Conservation (phyloP, 2,888 invertebrate genomes). For the Nephrotoma flavescens region DNA sequence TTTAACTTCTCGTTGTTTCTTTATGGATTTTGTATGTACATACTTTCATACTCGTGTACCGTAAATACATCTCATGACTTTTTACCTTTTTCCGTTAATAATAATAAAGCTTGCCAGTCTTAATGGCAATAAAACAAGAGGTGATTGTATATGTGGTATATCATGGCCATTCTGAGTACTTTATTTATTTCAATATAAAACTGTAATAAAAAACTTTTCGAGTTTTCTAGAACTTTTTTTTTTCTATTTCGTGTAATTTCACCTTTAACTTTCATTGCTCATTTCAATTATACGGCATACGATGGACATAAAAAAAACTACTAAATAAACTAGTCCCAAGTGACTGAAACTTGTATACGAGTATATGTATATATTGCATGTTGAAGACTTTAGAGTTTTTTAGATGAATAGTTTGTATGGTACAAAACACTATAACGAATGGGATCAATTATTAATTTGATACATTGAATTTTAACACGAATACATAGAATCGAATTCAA, state of each 20-base stretch:
- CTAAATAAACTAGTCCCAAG: neutral
- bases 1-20: neutral
- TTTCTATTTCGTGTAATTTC: neutral
- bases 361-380: neutral
- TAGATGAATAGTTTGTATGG: neutral
- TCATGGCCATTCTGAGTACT: neutral
- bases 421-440: neutral
- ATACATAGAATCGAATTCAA: neutral
- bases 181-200: neutral
- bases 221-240: neutral
- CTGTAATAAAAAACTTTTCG: neutral
- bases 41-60: neutral
- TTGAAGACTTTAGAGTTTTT: neutral
- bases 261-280: neutral
- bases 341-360: neutral
- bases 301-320: neutral
- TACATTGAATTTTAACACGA: neutral
- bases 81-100: neutral
- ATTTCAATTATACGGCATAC: neutral
- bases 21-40: neutral
- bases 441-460: neutral
- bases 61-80: neutral
- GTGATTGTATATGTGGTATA: neutral
- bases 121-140: neutral
- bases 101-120: neutral